phyloP scores from a whole-genome alignment of 2,888 invertebrate species.

The Ormyrus thymus region DNA sequence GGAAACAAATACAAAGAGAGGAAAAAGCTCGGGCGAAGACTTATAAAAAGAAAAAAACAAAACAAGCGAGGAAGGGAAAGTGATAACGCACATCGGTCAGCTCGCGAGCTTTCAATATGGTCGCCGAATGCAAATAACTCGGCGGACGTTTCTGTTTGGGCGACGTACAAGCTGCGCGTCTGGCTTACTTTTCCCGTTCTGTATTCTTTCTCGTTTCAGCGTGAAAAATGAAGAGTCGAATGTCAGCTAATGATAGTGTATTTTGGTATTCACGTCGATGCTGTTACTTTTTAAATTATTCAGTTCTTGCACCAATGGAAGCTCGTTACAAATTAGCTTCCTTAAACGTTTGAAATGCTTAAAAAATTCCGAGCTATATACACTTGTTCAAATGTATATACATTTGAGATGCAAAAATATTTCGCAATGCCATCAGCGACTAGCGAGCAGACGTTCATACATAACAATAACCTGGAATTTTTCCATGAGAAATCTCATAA shows the following conservation, averaged over 20 bases:
- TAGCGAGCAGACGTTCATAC: too few species aligned
- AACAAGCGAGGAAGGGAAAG: neutral
- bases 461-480: too few species aligned
- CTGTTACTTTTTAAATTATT: too few species aligned
- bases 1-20: slow-evolving; percentile 1
- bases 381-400: too few species aligned
- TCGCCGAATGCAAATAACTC: slow-evolving; percentile 12
- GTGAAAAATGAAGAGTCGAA: neutral
- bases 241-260: too few species aligned
- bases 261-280: too few species aligned
- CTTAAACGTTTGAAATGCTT: too few species aligned
- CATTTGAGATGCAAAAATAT: neutral
- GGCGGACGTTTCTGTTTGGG: slow-evolving; percentile 1
- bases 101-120: neutral
- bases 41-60: slow-evolving; percentile 19
- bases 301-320: too few species aligned
- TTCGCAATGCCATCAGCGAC: neutral
- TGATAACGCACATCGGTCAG: slow-evolving; percentile 10
- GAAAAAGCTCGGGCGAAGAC: neutral
- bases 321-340: too few species aligned
- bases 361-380: too few species aligned
- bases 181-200: neutral
- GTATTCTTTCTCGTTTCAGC: neutral
- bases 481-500: too few species aligned
- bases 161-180: neutral